These are phyloP conservation scores for Drosophila neotestacea DNA, from an alignment of 2,888 invertebrate species.

Conservation along the genomic window DNA sequence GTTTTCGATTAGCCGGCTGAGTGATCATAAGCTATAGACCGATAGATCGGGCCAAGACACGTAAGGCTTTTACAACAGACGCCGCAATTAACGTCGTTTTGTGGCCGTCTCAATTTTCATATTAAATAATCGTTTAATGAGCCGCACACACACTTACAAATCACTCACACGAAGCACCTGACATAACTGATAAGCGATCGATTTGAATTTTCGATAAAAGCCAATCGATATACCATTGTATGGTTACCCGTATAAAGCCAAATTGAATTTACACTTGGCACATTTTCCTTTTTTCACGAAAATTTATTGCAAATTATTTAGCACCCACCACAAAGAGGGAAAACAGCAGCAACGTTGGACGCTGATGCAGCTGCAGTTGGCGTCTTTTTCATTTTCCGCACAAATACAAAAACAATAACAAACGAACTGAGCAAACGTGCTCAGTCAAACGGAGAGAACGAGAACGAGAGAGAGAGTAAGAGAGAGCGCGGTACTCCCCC, in stretches of 20 bases:
- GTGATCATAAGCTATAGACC: constrained; percentile 19
- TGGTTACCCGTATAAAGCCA: constrained; percentile 7
- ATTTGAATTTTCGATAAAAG: constrained; percentile 14
- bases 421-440: constrained; percentile 27
- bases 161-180: constrained; percentile 52
- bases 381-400: constrained; percentile 64
- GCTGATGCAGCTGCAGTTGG: constrained; percentile 53
- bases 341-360: constrained; percentile 29
- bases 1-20: constrained; percentile 58
- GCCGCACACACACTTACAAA: constrained; percentile 29
- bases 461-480: constrained; percentile 31
- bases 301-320: constrained; percentile 51
- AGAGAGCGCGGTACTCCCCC: constrained; percentile 54
- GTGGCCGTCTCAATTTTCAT: constrained; percentile 42
- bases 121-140: constrained; percentile 71
- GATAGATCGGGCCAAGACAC: constrained; percentile 34
- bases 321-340: constrained; percentile 54
- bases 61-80: constrained; percentile 48
- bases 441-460: constrained; percentile 32
- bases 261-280: constrained; percentile 56
- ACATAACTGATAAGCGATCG: constrained; percentile 64
- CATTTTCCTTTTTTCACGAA: constrained; percentile 41
- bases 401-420: constrained; percentile 46
- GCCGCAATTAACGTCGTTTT: constrained; percentile 54
- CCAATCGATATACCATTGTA: constrained; percentile 49